These are phyloP conservation scores for Galemys pyrenaicus DNA, from an alignment of 2,113 vertebrate genomes.

Conservation along the genomic window DNA sequence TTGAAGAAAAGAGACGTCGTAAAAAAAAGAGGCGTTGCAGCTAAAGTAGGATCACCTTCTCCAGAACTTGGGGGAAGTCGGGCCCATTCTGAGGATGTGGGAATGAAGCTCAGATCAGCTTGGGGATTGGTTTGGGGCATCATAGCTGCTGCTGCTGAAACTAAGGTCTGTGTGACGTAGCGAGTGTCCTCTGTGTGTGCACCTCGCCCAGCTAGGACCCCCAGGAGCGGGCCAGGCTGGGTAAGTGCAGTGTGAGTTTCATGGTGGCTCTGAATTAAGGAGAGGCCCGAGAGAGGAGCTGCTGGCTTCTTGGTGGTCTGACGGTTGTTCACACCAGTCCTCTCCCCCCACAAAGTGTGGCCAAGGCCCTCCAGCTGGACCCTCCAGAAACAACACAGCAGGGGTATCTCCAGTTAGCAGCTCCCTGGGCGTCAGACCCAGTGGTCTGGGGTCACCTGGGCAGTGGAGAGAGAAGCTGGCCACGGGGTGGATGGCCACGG, in stretches of 20 bases:
- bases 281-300: neutral
- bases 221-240: rapidly evolving
- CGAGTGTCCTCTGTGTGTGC: too few species aligned
- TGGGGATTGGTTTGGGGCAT: neutral
- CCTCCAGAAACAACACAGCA: neutral
- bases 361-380: neutral
- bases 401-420: neutral
- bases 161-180: neutral
- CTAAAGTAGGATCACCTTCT: too few species aligned
- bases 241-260: neutral
- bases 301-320: neutral
- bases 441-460: too few species aligned
- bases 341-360: neutral
- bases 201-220: too few species aligned
- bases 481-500: neutral
- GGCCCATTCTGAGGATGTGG: too few species aligned
- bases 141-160: neutral
- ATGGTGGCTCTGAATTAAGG: neutral
- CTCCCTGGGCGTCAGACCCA: neutral
- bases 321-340: neutral
- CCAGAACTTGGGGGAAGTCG: neutral
- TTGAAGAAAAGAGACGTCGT: neutral
- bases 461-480: neutral
- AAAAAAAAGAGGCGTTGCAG: too few species aligned
- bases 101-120: neutral